phyloP scores from a whole-genome alignment of 2,113 vertebrate genomes.

The Macroglossus sobrinus region DNA sequence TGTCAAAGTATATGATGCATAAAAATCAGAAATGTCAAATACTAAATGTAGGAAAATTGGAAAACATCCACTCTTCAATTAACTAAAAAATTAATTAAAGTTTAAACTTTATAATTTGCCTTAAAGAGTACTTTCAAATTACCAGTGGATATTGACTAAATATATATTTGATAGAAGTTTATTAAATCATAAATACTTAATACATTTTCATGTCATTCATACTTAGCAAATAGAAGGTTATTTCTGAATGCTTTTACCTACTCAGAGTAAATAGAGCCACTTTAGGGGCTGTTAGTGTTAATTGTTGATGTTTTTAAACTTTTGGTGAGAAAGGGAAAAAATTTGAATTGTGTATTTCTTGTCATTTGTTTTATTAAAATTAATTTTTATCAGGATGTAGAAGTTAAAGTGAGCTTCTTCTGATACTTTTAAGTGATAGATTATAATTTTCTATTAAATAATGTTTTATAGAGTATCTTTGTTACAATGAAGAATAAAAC shows the following conservation, averaged over 20 bases:
- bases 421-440: background rate
- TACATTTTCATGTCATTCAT: conserved; percentile 64
- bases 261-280: background rate
- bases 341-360: background rate
- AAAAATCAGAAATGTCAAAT: background rate
- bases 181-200: conserved; percentile 48
- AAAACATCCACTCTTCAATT: conserved; percentile 42
- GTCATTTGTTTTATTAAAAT: background rate
- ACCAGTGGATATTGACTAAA: conserved; percentile 13
- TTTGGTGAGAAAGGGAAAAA: conserved; percentile 6
- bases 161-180: conserved; percentile 57
- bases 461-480: background rate
- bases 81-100: conserved; percentile 40
- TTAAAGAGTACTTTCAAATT: conserved; percentile 57
- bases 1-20: background rate
- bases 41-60: background rate
- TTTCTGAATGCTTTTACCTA: conserved; percentile 29
- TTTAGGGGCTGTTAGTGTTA: background rate
- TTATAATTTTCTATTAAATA: background rate
- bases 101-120: conserved; percentile 33
- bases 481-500: background rate
- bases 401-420: background rate
- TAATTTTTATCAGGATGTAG: background rate
- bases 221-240: conserved; percentile 45
- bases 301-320: conserved; percentile 2